Evolutionary conservation across 2,888 invertebrate species (phyloP).

Genomic region (Lottia scabra): DNA sequence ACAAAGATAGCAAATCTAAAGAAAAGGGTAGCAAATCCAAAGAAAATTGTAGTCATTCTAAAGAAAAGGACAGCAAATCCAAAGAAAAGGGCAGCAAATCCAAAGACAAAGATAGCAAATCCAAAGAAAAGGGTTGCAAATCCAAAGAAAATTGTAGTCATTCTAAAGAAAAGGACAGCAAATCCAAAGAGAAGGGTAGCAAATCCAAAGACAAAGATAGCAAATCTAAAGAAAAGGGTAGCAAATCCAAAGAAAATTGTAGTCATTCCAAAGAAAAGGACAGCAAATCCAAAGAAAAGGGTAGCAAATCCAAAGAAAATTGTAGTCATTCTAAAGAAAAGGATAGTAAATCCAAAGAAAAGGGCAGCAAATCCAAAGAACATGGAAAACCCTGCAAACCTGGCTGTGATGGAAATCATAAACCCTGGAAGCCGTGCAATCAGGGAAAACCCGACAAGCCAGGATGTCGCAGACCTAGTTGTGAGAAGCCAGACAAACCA

Average conservation of each 20-base stretch:
- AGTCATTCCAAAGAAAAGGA: no score
- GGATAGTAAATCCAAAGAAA: background rate
- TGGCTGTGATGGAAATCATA: background rate
- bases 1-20: slow-evolving; percentile 8
- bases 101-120: slow-evolving; percentile 10
- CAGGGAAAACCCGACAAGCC: slow-evolving; percentile 10
- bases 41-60: background rate
- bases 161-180: background rate
- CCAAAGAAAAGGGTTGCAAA: background rate
- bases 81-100: slow-evolving; percentile 8
- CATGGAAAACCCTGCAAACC: background rate
- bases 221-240: background rate
- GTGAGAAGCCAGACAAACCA: background rate
- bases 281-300: no score
- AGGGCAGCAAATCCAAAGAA: background rate
- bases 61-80: slow-evolving; percentile 12
- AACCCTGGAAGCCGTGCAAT: background rate
- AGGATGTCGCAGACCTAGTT: background rate
- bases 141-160: slow-evolving; percentile 7
- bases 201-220: background rate
- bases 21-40: slow-evolving; percentile 7
- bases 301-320: no score
- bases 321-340: no score
- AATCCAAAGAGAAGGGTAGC: background rate
- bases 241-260: background rate